These are phyloP conservation scores for Nanger granti DNA, from an alignment of 2,113 vertebrate species.

Conservation along the genomic window DNA sequence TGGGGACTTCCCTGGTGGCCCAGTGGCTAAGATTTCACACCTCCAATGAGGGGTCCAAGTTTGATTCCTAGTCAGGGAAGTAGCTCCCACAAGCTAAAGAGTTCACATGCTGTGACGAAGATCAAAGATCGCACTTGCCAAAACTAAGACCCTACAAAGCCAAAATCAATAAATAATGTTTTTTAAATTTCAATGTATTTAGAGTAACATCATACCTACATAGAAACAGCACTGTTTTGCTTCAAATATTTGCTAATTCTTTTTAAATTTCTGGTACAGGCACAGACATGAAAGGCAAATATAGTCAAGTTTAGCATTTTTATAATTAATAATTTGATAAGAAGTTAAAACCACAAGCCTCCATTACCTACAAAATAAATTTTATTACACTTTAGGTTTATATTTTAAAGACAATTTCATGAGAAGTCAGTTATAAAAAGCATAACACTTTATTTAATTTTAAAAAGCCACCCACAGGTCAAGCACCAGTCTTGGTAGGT, in stretches of 20 bases:
- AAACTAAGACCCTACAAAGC: background rate
- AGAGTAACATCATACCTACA: background rate
- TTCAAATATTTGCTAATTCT: background rate
- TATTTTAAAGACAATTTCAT: slow-evolving; percentile 13
- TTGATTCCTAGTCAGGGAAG: background rate
- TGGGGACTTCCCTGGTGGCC: background rate
- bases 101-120: background rate
- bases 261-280: background rate
- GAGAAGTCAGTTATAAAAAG: background rate
- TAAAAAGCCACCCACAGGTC: background rate
- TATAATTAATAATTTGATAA: background rate
- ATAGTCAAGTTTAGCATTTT: background rate
- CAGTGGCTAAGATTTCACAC: background rate
- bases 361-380: background rate
- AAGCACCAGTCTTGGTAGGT: background rate
- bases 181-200: background rate
- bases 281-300: background rate
- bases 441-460: background rate
- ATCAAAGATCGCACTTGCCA: background rate
- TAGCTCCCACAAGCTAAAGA: background rate
- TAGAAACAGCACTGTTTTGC: background rate
- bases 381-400: background rate
- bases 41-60: background rate
- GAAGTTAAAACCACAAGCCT: background rate
- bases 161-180: background rate